Evolutionary conservation across 2,797 vertebrate genomes (phyloP).

Genomic region (Hoplostethus atlanticus): DNA sequence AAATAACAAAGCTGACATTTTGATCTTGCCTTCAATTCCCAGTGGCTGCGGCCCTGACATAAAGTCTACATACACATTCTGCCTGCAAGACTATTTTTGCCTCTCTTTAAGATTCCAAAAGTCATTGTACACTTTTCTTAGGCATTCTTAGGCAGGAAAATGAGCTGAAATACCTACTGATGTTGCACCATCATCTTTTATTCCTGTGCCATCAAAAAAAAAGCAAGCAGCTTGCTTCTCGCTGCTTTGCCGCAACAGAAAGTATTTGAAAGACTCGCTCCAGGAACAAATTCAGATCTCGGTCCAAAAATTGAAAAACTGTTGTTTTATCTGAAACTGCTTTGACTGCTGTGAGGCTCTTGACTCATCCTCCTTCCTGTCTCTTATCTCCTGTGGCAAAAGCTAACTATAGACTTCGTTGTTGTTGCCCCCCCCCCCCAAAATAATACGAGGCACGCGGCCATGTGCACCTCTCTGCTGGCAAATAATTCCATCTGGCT

Average conservation of each 20-base stretch:
- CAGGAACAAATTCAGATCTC: constrained; percentile 20
- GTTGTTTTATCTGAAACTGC: constrained; percentile 41
- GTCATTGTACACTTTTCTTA: constrained; percentile 36
- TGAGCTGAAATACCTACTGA: constrained; percentile 22
- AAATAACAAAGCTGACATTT: constrained; percentile 48
- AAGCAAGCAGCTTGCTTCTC: constrained; percentile 14
- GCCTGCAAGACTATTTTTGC: constrained; percentile 36
- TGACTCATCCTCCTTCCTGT: constrained; percentile 41
- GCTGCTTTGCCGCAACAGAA: constrained; percentile 16
- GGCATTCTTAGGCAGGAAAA: constrained; percentile 50
- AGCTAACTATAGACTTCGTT: constrained; percentile 45
- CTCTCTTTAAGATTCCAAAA: constrained; percentile 28
- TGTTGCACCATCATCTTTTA: constrained; percentile 36
- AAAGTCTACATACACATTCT: constrained; percentile 40
- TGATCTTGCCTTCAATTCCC: constrained; percentile 44
- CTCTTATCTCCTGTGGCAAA: constrained; percentile 49
- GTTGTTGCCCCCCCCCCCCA: constrained; percentile 4
- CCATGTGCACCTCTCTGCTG: constrained; percentile 21
- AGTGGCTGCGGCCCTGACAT: constrained; percentile 42
- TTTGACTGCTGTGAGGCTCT: constrained; percentile 45
- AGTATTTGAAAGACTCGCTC: constrained; percentile 6
- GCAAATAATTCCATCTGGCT: constrained; percentile 27
- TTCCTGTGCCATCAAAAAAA: constrained; percentile 36
- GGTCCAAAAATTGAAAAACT: constrained; percentile 38
- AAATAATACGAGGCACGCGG: constrained; percentile 24